Evolutionary conservation across 2,113 vertebrate species (phyloP).

Genomic region (Pluvialis apricaria): DNA sequence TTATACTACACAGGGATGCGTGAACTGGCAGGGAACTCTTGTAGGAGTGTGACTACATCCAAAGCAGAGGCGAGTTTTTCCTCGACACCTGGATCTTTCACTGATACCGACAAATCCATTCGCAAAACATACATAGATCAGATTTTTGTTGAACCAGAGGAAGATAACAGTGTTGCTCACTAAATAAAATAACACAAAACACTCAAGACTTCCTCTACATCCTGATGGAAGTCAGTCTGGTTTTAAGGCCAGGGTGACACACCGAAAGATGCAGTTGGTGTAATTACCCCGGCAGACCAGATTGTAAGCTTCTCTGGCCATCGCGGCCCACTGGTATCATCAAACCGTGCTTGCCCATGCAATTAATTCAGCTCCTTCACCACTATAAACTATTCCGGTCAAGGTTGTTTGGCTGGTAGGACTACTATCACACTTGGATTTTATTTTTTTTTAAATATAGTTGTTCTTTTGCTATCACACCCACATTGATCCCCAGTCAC

Average conservation of each 20-base stretch:
- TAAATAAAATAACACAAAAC: background rate
- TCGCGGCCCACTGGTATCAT: background rate
- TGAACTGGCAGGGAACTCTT: background rate
- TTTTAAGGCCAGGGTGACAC: background rate
- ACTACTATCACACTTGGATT: background rate
- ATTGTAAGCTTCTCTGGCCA: background rate
- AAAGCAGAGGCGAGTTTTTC: background rate
- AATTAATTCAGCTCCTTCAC: background rate
- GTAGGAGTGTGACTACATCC: rapidly evolving
- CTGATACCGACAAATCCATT: background rate
- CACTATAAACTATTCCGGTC: background rate
- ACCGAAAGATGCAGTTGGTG: background rate
- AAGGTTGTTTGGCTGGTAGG: background rate
- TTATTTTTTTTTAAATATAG: background rate
- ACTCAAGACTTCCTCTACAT: background rate
- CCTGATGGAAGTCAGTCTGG: background rate
- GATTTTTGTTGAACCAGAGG: background rate
- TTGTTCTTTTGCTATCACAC: background rate
- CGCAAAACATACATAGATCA: background rate
- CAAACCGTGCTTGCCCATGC: background rate
- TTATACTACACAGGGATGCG: background rate
- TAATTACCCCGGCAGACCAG: background rate
- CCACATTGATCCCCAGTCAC: background rate
- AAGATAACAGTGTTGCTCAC: background rate
- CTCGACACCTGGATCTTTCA: background rate